phyloP scores from a whole-genome alignment of 2,888 invertebrate genomes.

The Conomelus anceps region DNA sequence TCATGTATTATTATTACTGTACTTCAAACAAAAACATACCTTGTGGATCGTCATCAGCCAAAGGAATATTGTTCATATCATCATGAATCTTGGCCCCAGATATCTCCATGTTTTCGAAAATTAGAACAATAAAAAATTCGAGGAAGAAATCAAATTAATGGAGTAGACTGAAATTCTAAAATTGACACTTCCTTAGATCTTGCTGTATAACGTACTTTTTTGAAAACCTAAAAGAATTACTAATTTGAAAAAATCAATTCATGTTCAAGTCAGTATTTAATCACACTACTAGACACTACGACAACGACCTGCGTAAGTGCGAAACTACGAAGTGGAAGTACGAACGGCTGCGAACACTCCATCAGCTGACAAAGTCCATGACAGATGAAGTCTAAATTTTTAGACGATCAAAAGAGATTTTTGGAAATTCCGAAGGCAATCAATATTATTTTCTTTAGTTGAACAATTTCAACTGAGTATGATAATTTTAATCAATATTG shows the following conservation, averaged over 20 bases:
- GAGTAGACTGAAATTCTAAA: not conserved
- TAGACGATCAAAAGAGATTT: too few species aligned
- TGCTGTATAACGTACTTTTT: too few species aligned
- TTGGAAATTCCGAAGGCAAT: too few species aligned
- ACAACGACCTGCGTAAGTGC: too few species aligned
- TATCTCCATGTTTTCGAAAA: slow-evolving; percentile 10
- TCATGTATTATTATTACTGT: not conserved
- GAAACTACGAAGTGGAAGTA: too few species aligned
- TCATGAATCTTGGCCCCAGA: slow-evolving; percentile 57
- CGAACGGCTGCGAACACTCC: too few species aligned
- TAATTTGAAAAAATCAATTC: not conserved
- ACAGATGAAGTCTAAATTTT: too few species aligned
- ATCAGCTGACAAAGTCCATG: too few species aligned
- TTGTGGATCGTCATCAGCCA: slow-evolving; percentile 89
- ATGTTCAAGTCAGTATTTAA: not conserved
- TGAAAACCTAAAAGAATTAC: not conserved
- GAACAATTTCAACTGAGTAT: too few species aligned
- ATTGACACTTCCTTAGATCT: too few species aligned
- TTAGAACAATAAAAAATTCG: not conserved
- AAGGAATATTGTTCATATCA: slow-evolving; percentile 71
- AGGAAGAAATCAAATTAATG: not conserved
- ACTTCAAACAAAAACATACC: slow-evolving; percentile 44
- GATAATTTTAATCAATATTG: too few species aligned
- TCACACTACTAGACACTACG: not conserved
- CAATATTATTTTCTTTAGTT: too few species aligned